phyloP scores from a whole-genome alignment of 2,797 vertebrate genomes.

The Channa striata region DNA sequence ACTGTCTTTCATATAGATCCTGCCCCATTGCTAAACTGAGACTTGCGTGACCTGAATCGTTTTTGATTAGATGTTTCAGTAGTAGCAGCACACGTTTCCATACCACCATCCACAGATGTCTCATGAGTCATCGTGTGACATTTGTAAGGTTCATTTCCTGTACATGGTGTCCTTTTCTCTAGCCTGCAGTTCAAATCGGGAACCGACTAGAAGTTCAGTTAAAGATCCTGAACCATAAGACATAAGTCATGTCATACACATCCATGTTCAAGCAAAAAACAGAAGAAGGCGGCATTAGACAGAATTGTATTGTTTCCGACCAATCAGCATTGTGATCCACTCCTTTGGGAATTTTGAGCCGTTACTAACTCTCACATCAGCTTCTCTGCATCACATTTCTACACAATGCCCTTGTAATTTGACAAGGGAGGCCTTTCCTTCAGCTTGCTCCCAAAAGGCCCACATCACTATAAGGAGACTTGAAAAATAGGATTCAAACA shows the following conservation, averaged over 20 bases:
- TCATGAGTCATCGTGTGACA: conserved; percentile 46
- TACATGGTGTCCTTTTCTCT: not conserved
- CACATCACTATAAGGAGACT: conserved; percentile 4
- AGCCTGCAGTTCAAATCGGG: conserved; percentile 20
- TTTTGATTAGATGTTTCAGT: conserved; percentile 18
- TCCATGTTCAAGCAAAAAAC: not conserved
- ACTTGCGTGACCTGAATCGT: not conserved
- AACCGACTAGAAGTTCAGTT: conserved; percentile 9
- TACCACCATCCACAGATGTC: conserved; percentile 35
- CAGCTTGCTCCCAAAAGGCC: conserved; percentile 40
- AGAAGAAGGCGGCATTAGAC: not conserved
- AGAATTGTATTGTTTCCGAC: conserved; percentile 22
- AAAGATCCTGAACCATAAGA: not conserved
- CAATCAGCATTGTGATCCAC: conserved; percentile 30
- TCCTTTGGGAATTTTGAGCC: conserved; percentile 2
- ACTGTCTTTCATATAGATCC: not conserved
- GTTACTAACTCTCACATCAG: conserved; percentile 29
- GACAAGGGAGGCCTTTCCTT: conserved; percentile 37
- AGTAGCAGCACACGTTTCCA: conserved; percentile 3
- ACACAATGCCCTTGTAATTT: conserved; percentile 33
- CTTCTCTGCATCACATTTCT: conserved; percentile 29
- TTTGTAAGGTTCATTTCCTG: conserved; percentile 50
- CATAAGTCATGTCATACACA: not conserved
- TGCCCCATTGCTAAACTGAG: not conserved
- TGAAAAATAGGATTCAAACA: conserved; percentile 16